Evolutionary conservation across 1,140 invertebrate genomes (phyloP), one percentile per base, ranked within the genome.

Genomic region (Hormaphis cornu): DNA sequence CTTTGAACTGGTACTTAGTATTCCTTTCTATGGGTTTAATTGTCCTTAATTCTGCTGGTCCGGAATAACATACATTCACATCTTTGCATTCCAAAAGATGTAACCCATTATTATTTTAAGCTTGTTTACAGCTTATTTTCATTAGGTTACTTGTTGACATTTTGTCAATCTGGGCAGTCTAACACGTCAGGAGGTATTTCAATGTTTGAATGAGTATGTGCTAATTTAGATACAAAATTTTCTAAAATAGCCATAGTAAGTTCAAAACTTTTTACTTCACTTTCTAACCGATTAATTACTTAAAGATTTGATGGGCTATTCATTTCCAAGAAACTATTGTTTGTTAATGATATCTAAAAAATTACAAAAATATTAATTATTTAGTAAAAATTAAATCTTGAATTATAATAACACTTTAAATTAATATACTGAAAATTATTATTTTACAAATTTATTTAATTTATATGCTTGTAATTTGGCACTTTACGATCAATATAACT

Each of bases 131-230:
- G 42, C 9, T 18, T 54, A 12, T 28, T 70, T 3, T 50, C 10
- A 12, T 66, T 66, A 30, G n/a, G 20, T 22, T 33, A n/a, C 7
- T 48, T 66, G 22, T 28, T 46, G 0, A 33, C 18, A 48, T n/a
- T 66, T 50, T 53, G 53, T 8, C 73, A 73, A 20, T 71, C 69
- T 86, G 84, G 5, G 83, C 78, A 1, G 87, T 75, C 69, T 16
- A 85, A 76, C 7, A 87, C 82, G 56, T 87, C 86, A 7, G 82
- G 81, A 1, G 86, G 85, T 48, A 87, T 80, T 70, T 87, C 85
- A 14, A 87, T 77, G 30, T 86, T 83, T 1, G 81, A 77, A 20
- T 81, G 76, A 5, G 78, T 79, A 35, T 87, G 85, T 1, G 81
- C 79, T 54, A 87, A 71, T 50, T 81, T 81, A 40, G 83, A 81